Base-by-base conservation (phyloP, 1,140 invertebrate genomes). In the Pogonognathellus flavescens region DNA sequence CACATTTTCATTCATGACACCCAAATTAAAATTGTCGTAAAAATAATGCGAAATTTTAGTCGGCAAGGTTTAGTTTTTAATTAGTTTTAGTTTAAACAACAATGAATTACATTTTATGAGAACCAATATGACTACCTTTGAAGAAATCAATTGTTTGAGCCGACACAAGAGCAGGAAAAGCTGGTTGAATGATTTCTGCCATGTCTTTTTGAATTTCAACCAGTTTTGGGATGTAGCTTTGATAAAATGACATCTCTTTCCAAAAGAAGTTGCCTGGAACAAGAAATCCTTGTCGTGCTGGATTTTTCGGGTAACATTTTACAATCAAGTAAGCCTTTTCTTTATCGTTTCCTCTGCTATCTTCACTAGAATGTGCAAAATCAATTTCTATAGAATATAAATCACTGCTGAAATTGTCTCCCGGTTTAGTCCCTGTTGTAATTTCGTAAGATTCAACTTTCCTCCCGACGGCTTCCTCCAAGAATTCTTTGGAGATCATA, bases 391-490 rank as follows among this genome's bases (percentile, higher is more conserved):
- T 66, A 4, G 57, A 31, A 52, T 72, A 84, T 20, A 84, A 72
- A 1, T 52, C 18, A 18, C 60, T 62, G 57, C 50, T 83, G 70
- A 83, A 86, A 70, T 86, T 86, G 20, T 86, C 85, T 8, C 85
- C 85, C 0, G 10, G 13, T 31, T 72, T 59, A 9, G 85, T 52
- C 11, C 80, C 85, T 0, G 57, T 2, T 1, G 13, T 11, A 0
- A 86, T n/a, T n/a, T n/a, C 76, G 14, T 83, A 31, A 1, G 6
- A 14, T 7, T 25, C 31, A 49, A 86, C 49, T 70, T 60, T 49
- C 10, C 14, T 49, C 8, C 18, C 31, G 22, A 86, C 11, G 3
- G n/a, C 1, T 82, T 83, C 9, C 13, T 59, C 16, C 7, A 86
- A 14, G 25, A 70, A 83, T 52, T 83, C 60, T 14, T 49, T 49